A percentile compares a stretch with the other conserved stretches of the same genome.
These are phyloP conservation scores for Luscinia luscinia DNA, from an alignment of 2,797 vertebrate species.

Conservation along the genomic window DNA sequence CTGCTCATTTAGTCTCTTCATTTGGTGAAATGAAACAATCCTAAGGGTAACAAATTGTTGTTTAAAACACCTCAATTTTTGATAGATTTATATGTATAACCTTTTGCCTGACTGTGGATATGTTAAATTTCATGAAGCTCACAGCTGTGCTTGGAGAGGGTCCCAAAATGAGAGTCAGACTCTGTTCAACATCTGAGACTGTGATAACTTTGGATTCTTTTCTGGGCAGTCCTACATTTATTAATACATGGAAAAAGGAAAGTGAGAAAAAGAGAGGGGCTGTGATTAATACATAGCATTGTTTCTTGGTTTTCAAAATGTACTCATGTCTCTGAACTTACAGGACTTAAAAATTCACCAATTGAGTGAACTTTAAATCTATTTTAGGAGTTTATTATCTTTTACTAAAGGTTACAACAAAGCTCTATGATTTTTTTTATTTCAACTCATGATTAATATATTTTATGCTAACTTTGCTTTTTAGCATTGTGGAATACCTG, in stretches of 20 bases:
- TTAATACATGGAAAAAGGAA: neutral
- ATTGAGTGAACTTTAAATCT: neutral
- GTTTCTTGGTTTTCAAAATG: neutral
- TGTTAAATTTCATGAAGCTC: neutral
- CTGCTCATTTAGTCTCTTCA: neutral
- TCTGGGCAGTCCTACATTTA: neutral
- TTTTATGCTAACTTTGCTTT: neutral
- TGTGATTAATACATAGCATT: neutral
- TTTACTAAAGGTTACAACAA: neutral
- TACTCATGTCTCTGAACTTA: neutral
- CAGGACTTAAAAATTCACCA: neutral
- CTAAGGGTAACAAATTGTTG: neutral
- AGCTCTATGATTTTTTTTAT: neutral
- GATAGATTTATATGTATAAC: neutral
- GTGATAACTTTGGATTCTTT: neutral
- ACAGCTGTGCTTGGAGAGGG: neutral
- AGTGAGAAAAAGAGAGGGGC: accelerated
- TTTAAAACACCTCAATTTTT: neutral
- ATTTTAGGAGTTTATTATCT: neutral
- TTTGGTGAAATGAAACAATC: neutral
- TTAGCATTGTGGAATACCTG: neutral
- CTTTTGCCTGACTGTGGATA: neutral
- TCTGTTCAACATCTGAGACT: neutral
- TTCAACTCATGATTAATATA: neutral
- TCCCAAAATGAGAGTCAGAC: neutral